Evolutionary conservation across 2,888 invertebrate species (phyloP).

Genomic region (Stenolophus ochropezus): DNA sequence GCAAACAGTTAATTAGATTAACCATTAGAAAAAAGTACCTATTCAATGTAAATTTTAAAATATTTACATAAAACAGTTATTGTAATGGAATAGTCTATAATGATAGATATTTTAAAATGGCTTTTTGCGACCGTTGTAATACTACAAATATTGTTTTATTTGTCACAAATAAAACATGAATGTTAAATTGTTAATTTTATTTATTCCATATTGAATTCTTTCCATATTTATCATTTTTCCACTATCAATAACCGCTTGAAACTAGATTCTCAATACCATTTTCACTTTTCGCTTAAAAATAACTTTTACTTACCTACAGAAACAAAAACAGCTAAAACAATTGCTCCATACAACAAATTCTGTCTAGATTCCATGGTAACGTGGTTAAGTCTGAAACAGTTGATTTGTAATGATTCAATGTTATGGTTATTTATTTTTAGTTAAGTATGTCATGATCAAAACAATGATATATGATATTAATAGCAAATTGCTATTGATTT

Average conservation of each 20-base stretch:
- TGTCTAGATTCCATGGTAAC: not conserved
- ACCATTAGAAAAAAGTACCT: too few species aligned
- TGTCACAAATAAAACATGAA: too few species aligned
- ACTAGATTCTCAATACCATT: not conserved
- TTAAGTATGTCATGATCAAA: not conserved
- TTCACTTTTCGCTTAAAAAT: not conserved
- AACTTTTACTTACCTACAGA: not conserved
- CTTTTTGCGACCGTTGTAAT: too few species aligned
- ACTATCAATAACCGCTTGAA: not conserved
- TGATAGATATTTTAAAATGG: too few species aligned
- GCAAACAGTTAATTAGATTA: too few species aligned
- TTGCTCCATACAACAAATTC: not conserved
- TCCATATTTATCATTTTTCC: not conserved
- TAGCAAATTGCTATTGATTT: not conserved
- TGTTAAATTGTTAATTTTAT: not conserved
- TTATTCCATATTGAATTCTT: not conserved
- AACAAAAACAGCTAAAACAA: not conserved
- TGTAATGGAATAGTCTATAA: too few species aligned
- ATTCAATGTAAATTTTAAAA: too few species aligned
- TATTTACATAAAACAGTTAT: too few species aligned
- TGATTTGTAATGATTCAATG: too few species aligned
- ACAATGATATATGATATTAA: not conserved
- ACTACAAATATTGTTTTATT: too few species aligned
- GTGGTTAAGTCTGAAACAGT: not conserved
- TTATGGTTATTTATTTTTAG: not conserved